These are phyloP conservation scores for Artibeus lituratus DNA, from an alignment of 2,797 vertebrate species.

Conservation along the genomic window DNA sequence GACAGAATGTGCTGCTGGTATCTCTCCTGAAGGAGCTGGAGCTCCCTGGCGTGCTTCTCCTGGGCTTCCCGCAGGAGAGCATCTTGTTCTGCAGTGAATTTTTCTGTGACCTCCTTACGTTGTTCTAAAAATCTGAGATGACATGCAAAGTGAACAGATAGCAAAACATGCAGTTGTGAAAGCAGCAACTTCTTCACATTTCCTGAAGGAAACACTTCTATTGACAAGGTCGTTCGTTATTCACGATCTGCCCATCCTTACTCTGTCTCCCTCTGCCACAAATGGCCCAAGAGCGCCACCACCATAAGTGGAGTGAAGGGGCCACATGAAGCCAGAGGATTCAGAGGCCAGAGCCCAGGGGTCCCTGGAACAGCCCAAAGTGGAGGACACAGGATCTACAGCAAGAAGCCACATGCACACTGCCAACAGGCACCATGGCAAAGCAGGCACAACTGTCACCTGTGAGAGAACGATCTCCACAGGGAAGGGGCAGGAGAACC, in stretches of 20 bases:
- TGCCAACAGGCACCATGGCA: too few relatives aligned
- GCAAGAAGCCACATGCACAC: fast-evolving
- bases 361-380: not conserved
- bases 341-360: not conserved
- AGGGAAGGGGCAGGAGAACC: not conserved
- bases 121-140: conserved; percentile 88
- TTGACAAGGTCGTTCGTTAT: not conserved
- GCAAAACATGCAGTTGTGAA: fast-evolving
- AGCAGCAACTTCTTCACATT: fast-evolving
- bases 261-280: not conserved
- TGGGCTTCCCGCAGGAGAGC: conserved; percentile 81
- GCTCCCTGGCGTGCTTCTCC: conserved; percentile 78
- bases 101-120: conserved; percentile 80
- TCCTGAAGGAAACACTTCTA: not conserved
- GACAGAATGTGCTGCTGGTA: conserved; percentile 73
- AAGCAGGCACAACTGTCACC: not conserved
- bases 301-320: not conserved
- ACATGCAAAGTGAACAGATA: not conserved
- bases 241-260: not conserved
- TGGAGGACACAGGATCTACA: not conserved
- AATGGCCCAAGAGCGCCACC: not conserved
- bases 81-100: conserved; percentile 83
- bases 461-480: fast-evolving
- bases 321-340: not conserved
- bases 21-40: conserved; percentile 74